These are phyloP conservation scores for Platichthys flesus DNA, from an alignment of 2,113 vertebrate species.

Conservation along the genomic window DNA sequence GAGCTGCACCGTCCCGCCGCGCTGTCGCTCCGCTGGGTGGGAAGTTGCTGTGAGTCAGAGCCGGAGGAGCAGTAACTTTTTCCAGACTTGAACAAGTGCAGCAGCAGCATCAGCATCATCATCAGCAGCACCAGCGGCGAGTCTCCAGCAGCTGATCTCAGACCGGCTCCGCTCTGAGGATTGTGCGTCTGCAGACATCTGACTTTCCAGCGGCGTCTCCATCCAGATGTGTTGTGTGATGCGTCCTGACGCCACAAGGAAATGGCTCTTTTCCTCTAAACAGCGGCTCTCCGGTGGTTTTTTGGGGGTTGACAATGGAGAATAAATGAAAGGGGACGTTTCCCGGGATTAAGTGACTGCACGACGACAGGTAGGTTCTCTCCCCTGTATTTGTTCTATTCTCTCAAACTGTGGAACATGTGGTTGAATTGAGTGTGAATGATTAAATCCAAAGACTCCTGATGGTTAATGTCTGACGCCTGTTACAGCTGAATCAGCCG, in stretches of 20 bases:
- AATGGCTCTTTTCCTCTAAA: slow-evolving; percentile 65
- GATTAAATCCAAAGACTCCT: background rate
- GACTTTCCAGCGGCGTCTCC: slow-evolving; percentile 25
- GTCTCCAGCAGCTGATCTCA: no score
- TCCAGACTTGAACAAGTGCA: slow-evolving; percentile 66
- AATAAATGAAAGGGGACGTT: slow-evolving; percentile 78
- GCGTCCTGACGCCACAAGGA: slow-evolving; percentile 67
- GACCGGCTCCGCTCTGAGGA: no score
- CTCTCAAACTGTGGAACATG: background rate
- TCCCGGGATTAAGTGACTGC: slow-evolving; percentile 77
- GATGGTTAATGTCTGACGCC: no score
- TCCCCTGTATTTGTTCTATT: background rate
- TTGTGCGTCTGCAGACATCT: background rate
- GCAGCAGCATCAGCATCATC: no score
- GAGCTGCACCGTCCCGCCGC: slow-evolving; percentile 33
- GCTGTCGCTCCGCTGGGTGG: slow-evolving; percentile 46
- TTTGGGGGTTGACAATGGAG: slow-evolving; percentile 77
- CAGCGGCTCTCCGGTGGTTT: slow-evolving; percentile 48
- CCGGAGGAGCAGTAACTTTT: slow-evolving; percentile 80
- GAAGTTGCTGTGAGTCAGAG: slow-evolving; percentile 73
- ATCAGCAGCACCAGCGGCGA: no score
- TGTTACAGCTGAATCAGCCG: background rate
- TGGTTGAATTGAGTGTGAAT: background rate
- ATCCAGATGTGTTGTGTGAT: slow-evolving; percentile 67
- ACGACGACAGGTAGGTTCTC: slow-evolving; percentile 78